A percentile compares a stretch with the other conserved stretches of the same genome.
phyloP scores from a whole-genome alignment of 2,888 invertebrate genomes.

The Hanleya hanleyi region DNA sequence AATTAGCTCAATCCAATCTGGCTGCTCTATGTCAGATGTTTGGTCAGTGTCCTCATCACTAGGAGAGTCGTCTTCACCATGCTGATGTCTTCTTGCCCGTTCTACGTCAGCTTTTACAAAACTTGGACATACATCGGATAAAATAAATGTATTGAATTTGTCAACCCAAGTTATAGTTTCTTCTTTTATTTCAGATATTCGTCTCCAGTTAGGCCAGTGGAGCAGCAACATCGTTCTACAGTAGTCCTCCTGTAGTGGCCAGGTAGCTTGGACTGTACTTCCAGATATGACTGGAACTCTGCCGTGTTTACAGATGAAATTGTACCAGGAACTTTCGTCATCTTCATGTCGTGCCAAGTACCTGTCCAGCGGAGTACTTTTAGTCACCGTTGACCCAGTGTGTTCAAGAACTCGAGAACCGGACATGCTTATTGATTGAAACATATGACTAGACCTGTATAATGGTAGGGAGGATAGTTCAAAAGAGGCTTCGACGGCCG shows the following conservation, averaged over 20 bases:
- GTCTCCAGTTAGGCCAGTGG: slow-evolving; percentile 46
- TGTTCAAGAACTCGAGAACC: slow-evolving; percentile 34
- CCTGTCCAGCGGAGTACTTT: slow-evolving; percentile 32
- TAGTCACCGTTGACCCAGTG: slow-evolving; percentile 29
- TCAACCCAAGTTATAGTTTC: slow-evolving; percentile 33
- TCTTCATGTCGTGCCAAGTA: slow-evolving; percentile 21
- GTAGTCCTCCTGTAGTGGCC: slow-evolving; percentile 40
- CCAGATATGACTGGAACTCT: slow-evolving; percentile 19
- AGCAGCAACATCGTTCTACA: slow-evolving; percentile 34
- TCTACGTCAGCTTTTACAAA: slow-evolving; percentile 35
- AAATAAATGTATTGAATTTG: slow-evolving; percentile 26
- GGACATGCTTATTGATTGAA: slow-evolving; percentile 38
- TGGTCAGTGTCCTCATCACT: slow-evolving; percentile 5
- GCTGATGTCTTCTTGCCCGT: slow-evolving; percentile 15
- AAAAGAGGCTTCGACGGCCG: slow-evolving; percentile 29
- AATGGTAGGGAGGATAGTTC: slow-evolving; percentile 37
- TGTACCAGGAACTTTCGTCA: slow-evolving; percentile 18
- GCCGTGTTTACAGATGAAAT: slow-evolving; percentile 15
- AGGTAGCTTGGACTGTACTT: slow-evolving; percentile 20
- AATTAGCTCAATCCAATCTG: slow-evolving; percentile 14
- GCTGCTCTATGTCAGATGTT: slow-evolving; percentile 20
- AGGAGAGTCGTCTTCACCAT: not conserved
- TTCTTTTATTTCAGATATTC: slow-evolving; percentile 34
- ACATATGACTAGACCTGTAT: slow-evolving; percentile 19
- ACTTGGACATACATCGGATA: slow-evolving; percentile 18